Evolutionary conservation across 2,797 vertebrate genomes (phyloP), one percentile per base, ranked within the genome.

Genomic region (Vespertilio murinus): DNA sequence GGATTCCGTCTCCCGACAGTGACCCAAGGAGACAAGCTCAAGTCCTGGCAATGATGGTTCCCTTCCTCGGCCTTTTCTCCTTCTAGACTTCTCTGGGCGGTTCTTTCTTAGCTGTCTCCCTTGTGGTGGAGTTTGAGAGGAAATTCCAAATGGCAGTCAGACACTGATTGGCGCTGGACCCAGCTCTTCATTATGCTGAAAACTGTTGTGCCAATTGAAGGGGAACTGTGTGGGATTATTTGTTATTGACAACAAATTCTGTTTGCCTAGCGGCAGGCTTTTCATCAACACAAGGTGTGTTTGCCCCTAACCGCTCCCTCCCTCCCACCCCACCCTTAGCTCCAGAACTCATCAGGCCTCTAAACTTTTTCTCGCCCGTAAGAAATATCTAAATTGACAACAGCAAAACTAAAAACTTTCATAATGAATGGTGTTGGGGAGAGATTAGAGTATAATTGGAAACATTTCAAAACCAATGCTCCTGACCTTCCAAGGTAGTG

Each of bases 101-200:
- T 25, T 82, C 64, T 79, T 75, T 35, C 42, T 83, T 40, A 18
- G 47, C 56, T n/a, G 4, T 40, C 38, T 93, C 65, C 75, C 40
- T 77, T 4, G 16, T 25, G 38, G 35, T 61, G 16, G 61, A 65
- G 22, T 94, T 23, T 71, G 87, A 94, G 56, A 38, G 7, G 81
- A 56, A 59, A 78, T 38, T 75, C 69, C 88, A 59, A 35, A n/a
- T 42, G 65, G 75, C 38, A 86, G 33, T 40, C 77, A 83, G 73
- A 87, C 70, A 91, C 67, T 47, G 83, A 94, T n/a, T 71, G 82
- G 42, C 40, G 22, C 45, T 14, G 56, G 49, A 82, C 25, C 61
- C 71, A 73, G 18, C 18, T 88, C 82, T 82, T 93, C 74, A 52
- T 84, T 77, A 92, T 35, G 59, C n/a, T 81, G 52, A n/a, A 94